A percentile compares a stretch with the other conserved stretches of the same genome.
Evolutionary conservation across 92 coral and sea anemone species (phyloP).

Genomic region (Paragorgia papillata): DNA sequence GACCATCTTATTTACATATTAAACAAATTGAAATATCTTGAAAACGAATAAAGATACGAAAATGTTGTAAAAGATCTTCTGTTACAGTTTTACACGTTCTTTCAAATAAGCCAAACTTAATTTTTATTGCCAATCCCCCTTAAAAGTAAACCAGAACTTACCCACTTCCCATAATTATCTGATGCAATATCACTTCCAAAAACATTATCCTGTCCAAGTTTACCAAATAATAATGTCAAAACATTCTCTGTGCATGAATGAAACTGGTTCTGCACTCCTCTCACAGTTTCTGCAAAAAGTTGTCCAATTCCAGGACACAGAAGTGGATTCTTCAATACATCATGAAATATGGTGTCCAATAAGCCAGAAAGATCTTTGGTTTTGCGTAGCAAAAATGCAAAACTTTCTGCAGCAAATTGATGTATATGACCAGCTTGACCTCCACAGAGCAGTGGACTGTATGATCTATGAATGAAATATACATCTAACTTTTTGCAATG

Average conservation of each 20-base stretch:
- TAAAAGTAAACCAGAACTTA: constrained; percentile 39
- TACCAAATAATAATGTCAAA: constrained; percentile 67
- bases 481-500: too few relatives aligned
- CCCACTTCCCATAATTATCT: constrained; percentile 63
- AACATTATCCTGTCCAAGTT: constrained; percentile 61
- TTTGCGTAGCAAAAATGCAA: constrained; percentile 87
- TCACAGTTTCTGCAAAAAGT: constrained; percentile 81
- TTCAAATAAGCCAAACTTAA: too few relatives aligned
- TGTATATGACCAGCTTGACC: constrained; percentile 78
- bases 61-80: too few relatives aligned
- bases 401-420: constrained; percentile 97
- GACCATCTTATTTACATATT: too few relatives aligned
- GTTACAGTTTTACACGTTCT: too few relatives aligned
- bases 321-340: constrained; percentile 55
- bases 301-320: constrained; percentile 83
- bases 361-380: constrained; percentile 64
- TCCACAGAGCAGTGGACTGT: constrained; percentile 74
- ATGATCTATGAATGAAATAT: constrained; percentile 48
- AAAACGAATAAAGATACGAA: too few relatives aligned
- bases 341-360: constrained; percentile 59
- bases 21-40: too few relatives aligned
- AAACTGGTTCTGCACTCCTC: constrained; percentile 83
- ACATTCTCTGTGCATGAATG: constrained; percentile 80
- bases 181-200: neutral
- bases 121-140: too few relatives aligned